Conservation (phyloP, 2,888 invertebrate species). For the Omphaloscelis lunosa region DNA sequence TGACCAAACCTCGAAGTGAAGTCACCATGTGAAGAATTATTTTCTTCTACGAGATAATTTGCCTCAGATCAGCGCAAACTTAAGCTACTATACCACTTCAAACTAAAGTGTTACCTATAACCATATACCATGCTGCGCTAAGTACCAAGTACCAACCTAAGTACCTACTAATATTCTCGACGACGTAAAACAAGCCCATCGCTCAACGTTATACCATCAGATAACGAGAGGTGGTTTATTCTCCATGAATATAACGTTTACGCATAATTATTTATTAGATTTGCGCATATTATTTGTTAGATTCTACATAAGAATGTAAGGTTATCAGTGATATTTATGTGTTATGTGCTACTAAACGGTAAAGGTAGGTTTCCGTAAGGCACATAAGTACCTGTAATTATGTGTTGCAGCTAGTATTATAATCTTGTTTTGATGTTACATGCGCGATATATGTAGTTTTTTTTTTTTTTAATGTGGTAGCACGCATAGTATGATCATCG, state of each 20-base stretch:
- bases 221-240: constrained; percentile 45
- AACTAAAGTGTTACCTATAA: constrained; percentile 7
- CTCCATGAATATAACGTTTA: constrained; percentile 46
- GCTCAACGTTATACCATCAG: constrained; percentile 44
- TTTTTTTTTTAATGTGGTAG: too few species aligned
- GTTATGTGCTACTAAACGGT: constrained; percentile 46
- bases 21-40: background rate
- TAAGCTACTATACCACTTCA: background rate
- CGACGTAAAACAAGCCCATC: constrained; percentile 46
- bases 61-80: too few species aligned
- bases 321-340: constrained; percentile 58
- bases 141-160: background rate
- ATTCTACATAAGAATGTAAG: constrained; percentile 60
- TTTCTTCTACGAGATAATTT: background rate
- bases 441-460: too few species aligned
- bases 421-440: background rate
- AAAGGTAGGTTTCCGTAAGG: constrained; percentile 39
- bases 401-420: constrained; percentile 1
- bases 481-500: too few species aligned
- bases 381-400: constrained; percentile 12
- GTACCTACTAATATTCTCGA: constrained; percentile 25
- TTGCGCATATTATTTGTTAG: constrained; percentile 55
- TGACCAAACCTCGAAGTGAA: background rate
- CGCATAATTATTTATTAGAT: constrained; percentile 50
- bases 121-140: constrained; percentile 14